Conservation (phyloP, 2,797 vertebrate genomes). For the Heliangelus exortis region DNA sequence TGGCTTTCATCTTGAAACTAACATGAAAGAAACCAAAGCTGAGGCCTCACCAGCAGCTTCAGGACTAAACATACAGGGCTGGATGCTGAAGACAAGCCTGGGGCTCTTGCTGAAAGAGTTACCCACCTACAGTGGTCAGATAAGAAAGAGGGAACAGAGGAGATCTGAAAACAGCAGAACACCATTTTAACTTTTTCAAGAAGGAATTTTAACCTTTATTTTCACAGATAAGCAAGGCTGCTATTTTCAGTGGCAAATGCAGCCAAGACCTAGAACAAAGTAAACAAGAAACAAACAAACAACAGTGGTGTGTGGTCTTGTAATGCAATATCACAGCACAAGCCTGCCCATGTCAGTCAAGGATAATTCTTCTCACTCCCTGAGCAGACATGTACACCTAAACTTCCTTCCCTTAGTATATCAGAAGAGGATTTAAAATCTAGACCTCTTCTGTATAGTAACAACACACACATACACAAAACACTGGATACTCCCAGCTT, state of each 20-base stretch:
- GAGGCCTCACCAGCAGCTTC: not conserved
- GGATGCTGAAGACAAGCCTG: not conserved
- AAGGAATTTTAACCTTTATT: conserved; percentile 17
- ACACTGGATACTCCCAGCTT: not conserved
- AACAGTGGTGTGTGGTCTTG: not conserved
- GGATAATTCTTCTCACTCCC: not conserved
- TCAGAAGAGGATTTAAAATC: not conserved
- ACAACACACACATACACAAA: not conserved
- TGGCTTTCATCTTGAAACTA: fast-evolving
- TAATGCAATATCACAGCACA: not conserved
- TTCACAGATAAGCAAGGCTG: not conserved
- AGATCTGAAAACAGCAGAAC: not conserved
- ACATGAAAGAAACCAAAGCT: not conserved
- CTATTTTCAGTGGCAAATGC: not conserved
- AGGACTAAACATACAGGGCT: no score
- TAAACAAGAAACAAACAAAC: not conserved
- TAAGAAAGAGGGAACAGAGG: fast-evolving
- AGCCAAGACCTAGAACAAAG: not conserved
- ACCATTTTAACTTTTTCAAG: not conserved
- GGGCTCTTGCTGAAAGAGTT: fast-evolving
- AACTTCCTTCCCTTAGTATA: not conserved
- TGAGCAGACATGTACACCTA: not conserved
- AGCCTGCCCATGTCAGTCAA: not conserved
- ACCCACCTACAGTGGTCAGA: fast-evolving
- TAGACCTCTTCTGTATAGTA: not conserved